These are phyloP conservation scores for Beroe forskalii DNA, from an alignment of 37 sponge, comb jelly and placozoan species.

Conservation along the genomic window DNA sequence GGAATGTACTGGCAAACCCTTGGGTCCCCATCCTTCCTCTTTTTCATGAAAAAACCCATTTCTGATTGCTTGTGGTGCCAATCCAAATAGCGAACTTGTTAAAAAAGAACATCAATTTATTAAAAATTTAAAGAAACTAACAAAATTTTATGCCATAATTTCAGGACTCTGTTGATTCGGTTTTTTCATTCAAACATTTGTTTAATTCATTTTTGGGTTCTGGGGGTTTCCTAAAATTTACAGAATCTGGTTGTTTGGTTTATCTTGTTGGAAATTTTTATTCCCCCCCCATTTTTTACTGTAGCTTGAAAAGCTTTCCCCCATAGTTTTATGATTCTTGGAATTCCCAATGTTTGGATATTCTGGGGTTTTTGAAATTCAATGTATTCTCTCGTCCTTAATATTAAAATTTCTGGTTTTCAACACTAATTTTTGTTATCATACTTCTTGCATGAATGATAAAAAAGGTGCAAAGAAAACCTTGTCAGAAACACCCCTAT, in stretches of 20 bases:
- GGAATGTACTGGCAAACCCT: neutral
- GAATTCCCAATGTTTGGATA: conserved; percentile 60
- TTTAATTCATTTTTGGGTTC: conserved; percentile 61
- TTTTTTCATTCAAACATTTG: conserved; percentile 2
- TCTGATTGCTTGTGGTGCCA: neutral
- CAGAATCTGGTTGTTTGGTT: too few species aligned
- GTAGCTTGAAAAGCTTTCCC: conserved; percentile 16
- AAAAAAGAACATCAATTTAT: conserved; percentile 21
- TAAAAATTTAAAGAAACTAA: too few species aligned
- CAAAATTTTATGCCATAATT: too few species aligned
- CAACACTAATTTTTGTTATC: too few species aligned
- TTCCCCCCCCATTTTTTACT: conserved; percentile 1
- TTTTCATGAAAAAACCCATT: neutral
- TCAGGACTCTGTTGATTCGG: conserved; percentile 39
- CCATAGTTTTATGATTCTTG: conserved; percentile 30
- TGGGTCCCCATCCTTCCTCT: neutral
- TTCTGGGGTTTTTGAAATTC: conserved; percentile 52
- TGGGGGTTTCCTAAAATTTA: too few species aligned
- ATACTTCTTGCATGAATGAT: too few species aligned
- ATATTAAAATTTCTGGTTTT: too few species aligned
- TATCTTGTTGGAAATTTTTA: conserved; percentile 43
- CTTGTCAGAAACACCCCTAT: conserved; percentile 39
- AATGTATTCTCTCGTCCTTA: conserved; percentile 45
- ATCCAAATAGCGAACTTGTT: neutral
- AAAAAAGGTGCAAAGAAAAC: conserved; percentile 58